A percentile compares a stretch with the other conserved stretches of the same genome.
Conservation (phyloP, 2,113 vertebrate genomes). For the Mesembrinibis cayennensis region DNA sequence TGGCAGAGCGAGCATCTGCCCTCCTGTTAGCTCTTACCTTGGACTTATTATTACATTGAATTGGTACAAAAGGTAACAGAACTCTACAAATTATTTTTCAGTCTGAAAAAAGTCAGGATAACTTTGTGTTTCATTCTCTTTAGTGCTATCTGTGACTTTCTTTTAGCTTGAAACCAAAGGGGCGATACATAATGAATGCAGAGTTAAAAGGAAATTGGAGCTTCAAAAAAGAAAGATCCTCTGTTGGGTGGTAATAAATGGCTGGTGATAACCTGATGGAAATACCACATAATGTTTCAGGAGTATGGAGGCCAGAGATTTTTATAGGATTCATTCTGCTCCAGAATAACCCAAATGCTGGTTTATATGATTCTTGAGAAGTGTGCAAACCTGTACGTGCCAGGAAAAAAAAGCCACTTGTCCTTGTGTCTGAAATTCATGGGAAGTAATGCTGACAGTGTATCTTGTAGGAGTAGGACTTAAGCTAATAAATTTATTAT, state of each 20-base stretch:
- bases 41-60: background rate
- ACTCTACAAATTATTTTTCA: background rate
- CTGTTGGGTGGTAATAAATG: background rate
- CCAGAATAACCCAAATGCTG: background rate
- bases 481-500: background rate
- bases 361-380: background rate
- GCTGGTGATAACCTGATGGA: background rate
- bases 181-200: too few relatives aligned
- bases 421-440: background rate
- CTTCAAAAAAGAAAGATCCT: background rate
- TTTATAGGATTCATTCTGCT: background rate
- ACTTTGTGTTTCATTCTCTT: background rate
- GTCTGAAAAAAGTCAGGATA: background rate
- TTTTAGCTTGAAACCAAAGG: background rate
- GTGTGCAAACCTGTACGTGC: accelerated
- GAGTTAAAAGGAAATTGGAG: background rate
- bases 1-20: background rate
- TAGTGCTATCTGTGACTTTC: background rate
- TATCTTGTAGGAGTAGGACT: background rate
- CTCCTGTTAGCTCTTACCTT: background rate
- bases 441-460: background rate
- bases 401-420: background rate
- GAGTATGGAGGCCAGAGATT: background rate
- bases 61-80: background rate
- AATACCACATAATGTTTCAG: background rate